These are phyloP conservation scores for Nomada fucata DNA, from an alignment of 2,888 invertebrate species.

Conservation along the genomic window DNA sequence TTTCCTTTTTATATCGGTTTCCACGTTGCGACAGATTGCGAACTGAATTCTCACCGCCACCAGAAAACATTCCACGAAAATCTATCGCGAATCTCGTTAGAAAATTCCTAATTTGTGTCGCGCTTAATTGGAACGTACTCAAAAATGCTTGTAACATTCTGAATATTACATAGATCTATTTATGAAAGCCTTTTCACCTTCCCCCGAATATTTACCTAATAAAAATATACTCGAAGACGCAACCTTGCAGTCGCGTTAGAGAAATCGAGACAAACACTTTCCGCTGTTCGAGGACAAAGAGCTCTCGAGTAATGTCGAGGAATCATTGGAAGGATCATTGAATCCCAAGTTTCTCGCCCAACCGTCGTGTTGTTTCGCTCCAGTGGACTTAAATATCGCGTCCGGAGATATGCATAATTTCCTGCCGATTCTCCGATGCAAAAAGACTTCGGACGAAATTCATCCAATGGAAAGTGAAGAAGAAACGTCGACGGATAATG, in stretches of 20 bases:
- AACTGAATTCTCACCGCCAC: too few species aligned
- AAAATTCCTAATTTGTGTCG: too few species aligned
- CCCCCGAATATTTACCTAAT: too few species aligned
- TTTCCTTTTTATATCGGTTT: too few species aligned
- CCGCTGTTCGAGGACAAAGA: not conserved
- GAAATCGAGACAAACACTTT: not conserved
- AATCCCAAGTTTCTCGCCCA: not conserved
- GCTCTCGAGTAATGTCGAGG: not conserved
- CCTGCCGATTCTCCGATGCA: not conserved
- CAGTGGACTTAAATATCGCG: not conserved
- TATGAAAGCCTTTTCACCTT: too few species aligned
- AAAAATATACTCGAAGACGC: too few species aligned
- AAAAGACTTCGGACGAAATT: not conserved
- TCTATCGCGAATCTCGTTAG: too few species aligned
- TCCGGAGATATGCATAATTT: conserved; percentile 27
- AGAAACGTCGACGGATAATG: conserved; percentile 28
- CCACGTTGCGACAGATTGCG: too few species aligned
- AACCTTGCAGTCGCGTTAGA: not conserved
- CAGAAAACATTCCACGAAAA: too few species aligned
- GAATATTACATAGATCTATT: too few species aligned
- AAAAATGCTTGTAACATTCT: too few species aligned
- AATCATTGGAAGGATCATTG: conserved; percentile 9
- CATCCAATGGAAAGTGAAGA: conserved; percentile 21
- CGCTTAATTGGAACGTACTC: too few species aligned
- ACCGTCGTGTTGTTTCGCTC: conserved; percentile 11